A percentile compares a stretch with the other conserved stretches of the same genome.
phyloP scores from a whole-genome alignment of 2,888 invertebrate genomes.

The Cyaniris semiargus region DNA sequence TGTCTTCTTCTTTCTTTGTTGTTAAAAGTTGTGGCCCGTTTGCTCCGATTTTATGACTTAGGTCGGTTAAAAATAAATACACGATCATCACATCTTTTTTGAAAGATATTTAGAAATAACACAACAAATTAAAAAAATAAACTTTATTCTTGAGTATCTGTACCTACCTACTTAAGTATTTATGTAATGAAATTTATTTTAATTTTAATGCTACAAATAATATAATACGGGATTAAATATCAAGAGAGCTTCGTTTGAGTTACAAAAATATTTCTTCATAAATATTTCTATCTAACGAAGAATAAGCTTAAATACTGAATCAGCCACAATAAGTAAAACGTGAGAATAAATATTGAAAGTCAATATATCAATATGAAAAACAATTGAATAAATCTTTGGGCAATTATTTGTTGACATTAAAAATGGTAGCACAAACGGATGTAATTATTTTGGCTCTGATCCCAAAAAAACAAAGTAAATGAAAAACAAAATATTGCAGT shows the following conservation, averaged over 20 bases:
- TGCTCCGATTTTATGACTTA: too few relatives aligned
- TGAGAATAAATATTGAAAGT: background rate
- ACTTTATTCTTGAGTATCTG: too few relatives aligned
- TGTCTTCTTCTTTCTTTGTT: background rate
- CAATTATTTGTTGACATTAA: background rate
- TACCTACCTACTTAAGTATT: too few relatives aligned
- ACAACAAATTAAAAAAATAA: too few relatives aligned
- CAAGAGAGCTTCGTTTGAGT: background rate
- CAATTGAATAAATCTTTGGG: background rate
- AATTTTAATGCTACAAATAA: background rate
- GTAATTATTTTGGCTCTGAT: conserved; percentile 2
- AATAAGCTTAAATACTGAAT: background rate
- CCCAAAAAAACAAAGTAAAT: background rate
- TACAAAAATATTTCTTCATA: background rate
- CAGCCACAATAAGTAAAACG: background rate
- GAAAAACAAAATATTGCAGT: background rate
- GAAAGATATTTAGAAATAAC: too few relatives aligned
- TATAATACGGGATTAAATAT: background rate
- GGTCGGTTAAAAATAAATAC: too few relatives aligned
- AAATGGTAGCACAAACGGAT: background rate
- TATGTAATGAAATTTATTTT: too few relatives aligned
- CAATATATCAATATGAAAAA: background rate
- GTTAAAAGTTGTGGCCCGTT: background rate
- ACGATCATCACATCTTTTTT: too few relatives aligned
- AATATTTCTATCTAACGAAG: background rate